Base-by-base conservation (phyloP, 1,140 invertebrate genomes). In the Aleiodes sp. region DNA sequence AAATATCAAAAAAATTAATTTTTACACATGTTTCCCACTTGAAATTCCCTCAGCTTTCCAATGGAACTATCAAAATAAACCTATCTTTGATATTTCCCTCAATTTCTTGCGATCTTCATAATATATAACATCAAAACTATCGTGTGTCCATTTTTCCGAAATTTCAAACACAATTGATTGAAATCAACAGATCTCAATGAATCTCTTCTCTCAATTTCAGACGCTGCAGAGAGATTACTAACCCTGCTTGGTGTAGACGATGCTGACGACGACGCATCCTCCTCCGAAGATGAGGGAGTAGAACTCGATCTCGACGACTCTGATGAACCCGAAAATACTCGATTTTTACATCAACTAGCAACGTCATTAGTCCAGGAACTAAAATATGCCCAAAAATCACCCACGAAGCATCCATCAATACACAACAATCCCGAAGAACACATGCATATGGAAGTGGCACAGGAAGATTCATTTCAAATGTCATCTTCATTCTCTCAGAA, bases 271-370 rank as follows among this genome's bases (percentile, higher is more conserved):
- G 29, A 80, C 14, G 78, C 76, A 2, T 82, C 75, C 0, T 82
- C 81, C 2, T 82, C 80, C 0, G 83, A 85, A 31, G 83, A 85
- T 60, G 83, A 85, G 39, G 83, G 84, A 24, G 70, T 79, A 7
- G 81, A 82, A 57, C 61, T 79, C 3, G 79, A 80, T n/a, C 75
- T 75, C 2, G 75, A 76, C 8, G 65, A 74, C 6, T 76, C 79
- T 9, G 70, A 37, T 21, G 35, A 74, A n/a, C 71, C 37, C 1
- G 52, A 70, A 24, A 82, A 82, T 35, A 60, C 73, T 4, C 78
- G 75, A n/a, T 61, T 83, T 8, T 70, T 85, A 0, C 78, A 80
- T 21, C 81, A 85, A 35, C 61, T 85, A 21, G 83, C 82, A 7
- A 71, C 76, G 0, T 78, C 81, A 0, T 41, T 85, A 4, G 80